Evolutionary conservation across 2,888 invertebrate genomes (phyloP).

Genomic region (Coenonympha glycerion): DNA sequence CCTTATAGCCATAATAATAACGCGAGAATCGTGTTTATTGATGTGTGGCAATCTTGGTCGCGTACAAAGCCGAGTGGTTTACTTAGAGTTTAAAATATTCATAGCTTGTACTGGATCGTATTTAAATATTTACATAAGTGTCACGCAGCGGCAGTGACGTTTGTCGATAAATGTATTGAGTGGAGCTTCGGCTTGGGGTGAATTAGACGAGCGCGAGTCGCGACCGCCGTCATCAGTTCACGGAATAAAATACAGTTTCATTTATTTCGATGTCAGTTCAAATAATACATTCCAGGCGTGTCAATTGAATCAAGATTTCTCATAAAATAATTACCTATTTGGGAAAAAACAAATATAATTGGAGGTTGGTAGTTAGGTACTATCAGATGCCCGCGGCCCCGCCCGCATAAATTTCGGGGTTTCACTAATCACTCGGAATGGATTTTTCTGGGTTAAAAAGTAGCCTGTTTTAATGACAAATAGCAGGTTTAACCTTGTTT

Average conservation of each 20-base stretch:
- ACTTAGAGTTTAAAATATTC: constrained; percentile 77
- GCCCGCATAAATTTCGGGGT: too few species aligned
- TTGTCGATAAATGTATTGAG: constrained; percentile 73
- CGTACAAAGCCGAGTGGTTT: constrained; percentile 68
- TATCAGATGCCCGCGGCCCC: too few species aligned
- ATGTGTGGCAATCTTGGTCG: constrained; percentile 50
- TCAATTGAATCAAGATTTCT: too few species aligned
- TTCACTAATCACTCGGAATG: too few species aligned
- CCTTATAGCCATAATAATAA: constrained; percentile 47
- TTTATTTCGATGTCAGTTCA: not conserved
- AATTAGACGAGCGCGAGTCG: constrained; percentile 20
- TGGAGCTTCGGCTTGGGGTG: constrained; percentile 49
- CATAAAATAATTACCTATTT: too few species aligned
- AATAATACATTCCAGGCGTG: not conserved
- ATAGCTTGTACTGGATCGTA: constrained; percentile 78
- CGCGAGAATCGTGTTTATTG: constrained; percentile 53
- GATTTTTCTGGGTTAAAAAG: too few species aligned
- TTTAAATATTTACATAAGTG: constrained; percentile 78
- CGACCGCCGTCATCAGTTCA: constrained; percentile 16
- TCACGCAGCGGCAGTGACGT: constrained; percentile 72
- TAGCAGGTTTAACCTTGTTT: too few species aligned
- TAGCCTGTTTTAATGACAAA: too few species aligned
- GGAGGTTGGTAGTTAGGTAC: too few species aligned
- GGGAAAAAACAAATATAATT: too few species aligned
- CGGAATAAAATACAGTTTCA: constrained; percentile 8